phyloP scores from a whole-genome alignment of 2,797 vertebrate genomes.

The Heteromormyrus szaboi region DNA sequence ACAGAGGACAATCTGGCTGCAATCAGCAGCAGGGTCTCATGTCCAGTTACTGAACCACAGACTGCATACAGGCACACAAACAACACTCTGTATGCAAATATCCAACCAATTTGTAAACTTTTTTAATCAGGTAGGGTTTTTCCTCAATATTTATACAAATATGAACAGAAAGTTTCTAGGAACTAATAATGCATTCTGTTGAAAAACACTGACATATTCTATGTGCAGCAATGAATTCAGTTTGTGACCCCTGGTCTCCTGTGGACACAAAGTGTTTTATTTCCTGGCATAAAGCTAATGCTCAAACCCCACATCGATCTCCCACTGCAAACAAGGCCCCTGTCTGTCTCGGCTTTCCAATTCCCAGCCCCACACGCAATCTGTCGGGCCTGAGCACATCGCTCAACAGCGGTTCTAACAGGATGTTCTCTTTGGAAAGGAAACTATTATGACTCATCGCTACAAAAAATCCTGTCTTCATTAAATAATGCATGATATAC shows the following conservation, averaged over 20 bases:
- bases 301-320: neutral
- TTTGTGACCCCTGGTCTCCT: neutral
- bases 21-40: neutral
- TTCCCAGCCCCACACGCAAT: neutral
- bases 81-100: neutral
- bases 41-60: neutral
- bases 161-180: neutral
- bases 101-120: neutral
- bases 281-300: neutral
- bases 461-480: neutral
- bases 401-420: neutral
- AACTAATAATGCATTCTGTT: neutral
- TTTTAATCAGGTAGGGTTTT: neutral
- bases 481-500: neutral
- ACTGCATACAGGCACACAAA: neutral
- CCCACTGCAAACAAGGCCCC: neutral
- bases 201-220: neutral
- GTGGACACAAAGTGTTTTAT: neutral
- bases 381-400: neutral
- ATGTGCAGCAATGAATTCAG: neutral
- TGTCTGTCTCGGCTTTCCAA: neutral
- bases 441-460: neutral
- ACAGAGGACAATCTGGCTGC: neutral
- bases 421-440: neutral
- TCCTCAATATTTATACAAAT: neutral